Conservation (phyloP, 2,113 vertebrate genomes). For the Petrocephalus zakoni region DNA sequence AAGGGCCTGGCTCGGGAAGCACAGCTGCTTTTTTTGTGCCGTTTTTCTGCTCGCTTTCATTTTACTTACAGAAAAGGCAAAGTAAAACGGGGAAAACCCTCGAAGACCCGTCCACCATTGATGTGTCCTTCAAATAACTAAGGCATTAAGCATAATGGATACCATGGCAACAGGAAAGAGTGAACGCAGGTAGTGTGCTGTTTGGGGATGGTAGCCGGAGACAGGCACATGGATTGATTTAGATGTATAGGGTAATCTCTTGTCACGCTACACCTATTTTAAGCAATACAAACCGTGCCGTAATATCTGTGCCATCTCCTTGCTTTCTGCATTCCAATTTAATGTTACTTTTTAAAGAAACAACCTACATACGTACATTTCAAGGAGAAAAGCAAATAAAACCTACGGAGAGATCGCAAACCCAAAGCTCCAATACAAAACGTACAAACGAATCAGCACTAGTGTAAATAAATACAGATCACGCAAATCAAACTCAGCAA, state of each 20-base stretch:
- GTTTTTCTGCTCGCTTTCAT: background rate
- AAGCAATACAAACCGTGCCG: background rate
- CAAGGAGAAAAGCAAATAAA: background rate
- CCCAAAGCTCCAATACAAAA: background rate
- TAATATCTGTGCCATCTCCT: background rate
- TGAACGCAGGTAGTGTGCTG: conserved; percentile 26
- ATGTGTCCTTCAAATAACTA: conserved; percentile 59
- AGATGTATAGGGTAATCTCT: conserved; percentile 6
- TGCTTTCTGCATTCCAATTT: background rate
- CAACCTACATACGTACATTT: background rate
- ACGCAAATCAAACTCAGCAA: background rate
- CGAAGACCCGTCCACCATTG: conserved; percentile 40
- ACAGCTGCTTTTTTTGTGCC: background rate
- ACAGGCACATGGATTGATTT: background rate
- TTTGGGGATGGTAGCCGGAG: conserved; percentile 19
- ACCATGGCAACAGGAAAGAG: conserved; percentile 55
- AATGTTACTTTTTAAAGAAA: background rate
- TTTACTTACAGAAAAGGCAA: background rate
- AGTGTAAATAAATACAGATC: background rate
- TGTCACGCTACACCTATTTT: conserved; percentile 3
- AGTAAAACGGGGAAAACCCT: background rate
- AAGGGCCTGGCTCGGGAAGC: background rate
- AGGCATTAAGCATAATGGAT: conserved; percentile 52
- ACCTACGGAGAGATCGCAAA: background rate
- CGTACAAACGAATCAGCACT: background rate